Evolutionary conservation across 1,140 invertebrate species (phyloP).

Genomic region (Thaumetopoea pityocampa): DNA sequence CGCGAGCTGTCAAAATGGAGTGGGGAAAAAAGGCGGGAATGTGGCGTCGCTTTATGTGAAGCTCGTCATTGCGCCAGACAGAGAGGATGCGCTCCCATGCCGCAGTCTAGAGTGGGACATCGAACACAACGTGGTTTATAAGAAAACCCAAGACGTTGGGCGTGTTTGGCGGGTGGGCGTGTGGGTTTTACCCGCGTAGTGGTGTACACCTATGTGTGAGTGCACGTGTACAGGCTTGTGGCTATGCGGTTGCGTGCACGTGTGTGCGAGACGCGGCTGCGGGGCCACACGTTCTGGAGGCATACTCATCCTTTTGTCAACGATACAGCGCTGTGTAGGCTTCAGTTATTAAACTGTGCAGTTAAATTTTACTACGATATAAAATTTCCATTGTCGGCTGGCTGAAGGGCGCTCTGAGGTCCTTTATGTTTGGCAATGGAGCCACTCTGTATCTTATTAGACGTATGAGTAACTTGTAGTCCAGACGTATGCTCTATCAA

Average conservation of each 20-base stretch:
- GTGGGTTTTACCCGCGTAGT: slow-evolving; percentile 56
- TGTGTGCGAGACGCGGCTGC: slow-evolving; percentile 37
- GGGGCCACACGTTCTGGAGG: slow-evolving; percentile 42
- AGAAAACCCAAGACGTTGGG: slow-evolving; percentile 75
- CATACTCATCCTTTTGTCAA: slow-evolving; percentile 67
- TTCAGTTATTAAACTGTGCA: slow-evolving; percentile 68
- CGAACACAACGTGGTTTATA: slow-evolving; percentile 72
- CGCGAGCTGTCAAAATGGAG: slow-evolving; percentile 75
- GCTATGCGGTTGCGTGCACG: slow-evolving; percentile 34
- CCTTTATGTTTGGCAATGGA: slow-evolving; percentile 26
- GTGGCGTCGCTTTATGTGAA: slow-evolving; percentile 72
- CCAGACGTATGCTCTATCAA: slow-evolving; percentile 4
- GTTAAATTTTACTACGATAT: slow-evolving; percentile 66
- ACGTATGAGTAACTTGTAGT: slow-evolving; percentile 15
- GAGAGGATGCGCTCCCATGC: slow-evolving; percentile 29
- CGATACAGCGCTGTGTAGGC: slow-evolving; percentile 65
- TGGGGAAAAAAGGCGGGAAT: slow-evolving; percentile 76
- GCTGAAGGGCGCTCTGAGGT: slow-evolving; percentile 35
- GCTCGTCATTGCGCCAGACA: slow-evolving; percentile 66
- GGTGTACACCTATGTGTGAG: slow-evolving; percentile 44
- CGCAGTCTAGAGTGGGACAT: slow-evolving; percentile 42
- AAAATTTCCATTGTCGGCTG: slow-evolving; percentile 60
- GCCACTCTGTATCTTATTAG: slow-evolving; percentile 14
- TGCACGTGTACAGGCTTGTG: slow-evolving; percentile 30
- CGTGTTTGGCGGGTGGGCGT: slow-evolving; percentile 74